Conservation (phyloP, 1,140 invertebrate genomes). For the Bemisia tabaci region DNA sequence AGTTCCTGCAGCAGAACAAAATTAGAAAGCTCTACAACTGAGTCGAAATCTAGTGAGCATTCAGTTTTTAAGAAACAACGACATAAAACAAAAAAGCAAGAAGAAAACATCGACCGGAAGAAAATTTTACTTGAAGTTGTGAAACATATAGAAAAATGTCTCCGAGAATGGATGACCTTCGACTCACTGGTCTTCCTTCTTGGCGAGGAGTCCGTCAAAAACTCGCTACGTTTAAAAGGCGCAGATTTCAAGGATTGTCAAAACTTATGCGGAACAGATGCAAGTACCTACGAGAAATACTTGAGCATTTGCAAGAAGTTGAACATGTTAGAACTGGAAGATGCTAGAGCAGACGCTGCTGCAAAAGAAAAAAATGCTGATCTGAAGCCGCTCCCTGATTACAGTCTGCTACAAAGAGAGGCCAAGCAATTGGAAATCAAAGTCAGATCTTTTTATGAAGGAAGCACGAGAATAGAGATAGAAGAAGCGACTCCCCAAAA, state of each 20-base stretch:
- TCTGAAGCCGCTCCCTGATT: slow-evolving; percentile 41
- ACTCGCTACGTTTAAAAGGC: slow-evolving; percentile 37
- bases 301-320: slow-evolving; percentile 38
- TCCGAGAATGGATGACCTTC: slow-evolving; percentile 43
- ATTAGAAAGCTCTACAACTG: too few species aligned
- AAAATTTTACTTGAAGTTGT: slow-evolving; percentile 5
- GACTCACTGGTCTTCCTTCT: slow-evolving; percentile 40
- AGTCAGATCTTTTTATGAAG: slow-evolving; percentile 38
- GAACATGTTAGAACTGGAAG: slow-evolving; percentile 16
- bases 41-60: too few species aligned
- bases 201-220: slow-evolving; percentile 39
- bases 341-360: slow-evolving; percentile 16
- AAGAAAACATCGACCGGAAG: slow-evolving; percentile 7
- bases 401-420: slow-evolving; percentile 39
- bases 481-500: slow-evolving; percentile 14
- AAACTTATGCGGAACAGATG: slow-evolving; percentile 3
- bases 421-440: slow-evolving; percentile 38
- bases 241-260: slow-evolving; percentile 7
- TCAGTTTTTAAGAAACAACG: slow-evolving; percentile 4
- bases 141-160: slow-evolving; percentile 35
- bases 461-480: slow-evolving; percentile 23
- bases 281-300: slow-evolving; percentile 31
- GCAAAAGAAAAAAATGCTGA: slow-evolving; percentile 25
- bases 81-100: slow-evolving; percentile 8
- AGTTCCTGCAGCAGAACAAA: too few species aligned